Percentiles rank a stretch among this genome's conserved stretches.
phyloP scores from a whole-genome alignment of 2,113 vertebrate genomes.

The Eolophus roseicapilla region DNA sequence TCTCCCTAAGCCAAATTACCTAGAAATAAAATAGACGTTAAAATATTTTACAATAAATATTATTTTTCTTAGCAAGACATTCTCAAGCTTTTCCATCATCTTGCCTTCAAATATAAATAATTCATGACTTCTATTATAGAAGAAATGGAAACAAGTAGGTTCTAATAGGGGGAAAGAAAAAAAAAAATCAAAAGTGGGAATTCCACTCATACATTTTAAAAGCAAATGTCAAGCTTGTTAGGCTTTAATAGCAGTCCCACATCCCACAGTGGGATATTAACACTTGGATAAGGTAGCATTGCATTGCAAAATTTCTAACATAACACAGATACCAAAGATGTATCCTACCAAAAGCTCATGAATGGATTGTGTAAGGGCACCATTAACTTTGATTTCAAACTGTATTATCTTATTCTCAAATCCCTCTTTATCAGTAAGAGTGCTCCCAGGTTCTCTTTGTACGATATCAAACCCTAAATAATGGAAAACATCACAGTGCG shows the following conservation, averaged over 20 bases:
- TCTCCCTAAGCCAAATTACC: neutral
- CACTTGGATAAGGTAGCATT: neutral
- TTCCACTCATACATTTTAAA: slow-evolving; percentile 36
- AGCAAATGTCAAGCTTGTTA: neutral
- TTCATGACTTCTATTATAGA: neutral
- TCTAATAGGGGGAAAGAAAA: neutral
- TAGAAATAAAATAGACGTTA: neutral
- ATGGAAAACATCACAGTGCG: neutral
- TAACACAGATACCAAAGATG: neutral
- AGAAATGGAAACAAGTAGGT: slow-evolving; percentile 28
- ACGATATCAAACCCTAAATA: neutral
- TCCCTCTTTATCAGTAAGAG: neutral
- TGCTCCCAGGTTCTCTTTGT: neutral
- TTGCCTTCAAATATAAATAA: slow-evolving; percentile 45
- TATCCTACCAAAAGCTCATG: neutral
- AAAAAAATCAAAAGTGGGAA: neutral
- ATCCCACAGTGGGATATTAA: neutral
- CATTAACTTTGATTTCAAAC: neutral
- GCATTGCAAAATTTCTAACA: neutral
- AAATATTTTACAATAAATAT: neutral
- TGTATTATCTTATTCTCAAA: neutral
- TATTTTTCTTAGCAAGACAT: neutral
- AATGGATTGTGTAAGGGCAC: neutral
- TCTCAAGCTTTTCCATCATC: neutral
- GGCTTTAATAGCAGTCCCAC: neutral